These are phyloP conservation scores for Nymphalis c-album DNA, from an alignment of 2,888 invertebrate species.

Conservation along the genomic window DNA sequence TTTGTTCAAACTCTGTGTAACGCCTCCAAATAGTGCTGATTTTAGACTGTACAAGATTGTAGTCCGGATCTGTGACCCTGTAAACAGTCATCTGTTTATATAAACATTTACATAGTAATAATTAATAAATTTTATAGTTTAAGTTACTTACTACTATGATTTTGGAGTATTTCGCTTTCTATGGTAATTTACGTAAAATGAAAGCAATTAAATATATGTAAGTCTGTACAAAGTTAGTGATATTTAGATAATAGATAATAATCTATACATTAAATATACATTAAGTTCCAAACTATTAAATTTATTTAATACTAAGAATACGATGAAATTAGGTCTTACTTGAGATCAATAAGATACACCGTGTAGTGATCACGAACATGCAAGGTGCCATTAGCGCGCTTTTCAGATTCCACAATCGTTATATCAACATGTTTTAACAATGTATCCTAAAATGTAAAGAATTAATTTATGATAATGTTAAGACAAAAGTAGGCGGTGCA, in stretches of 20 bases:
- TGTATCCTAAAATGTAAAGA: constrained; percentile 79
- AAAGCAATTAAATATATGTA: background rate
- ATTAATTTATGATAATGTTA: constrained; percentile 32
- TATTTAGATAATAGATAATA: background rate
- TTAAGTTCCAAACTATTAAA: constrained; percentile 31
- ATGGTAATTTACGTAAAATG: background rate
- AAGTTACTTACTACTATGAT: background rate
- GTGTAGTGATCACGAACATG: constrained; percentile 89
- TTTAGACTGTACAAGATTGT: constrained; percentile 82
- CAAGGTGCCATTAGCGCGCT: constrained; percentile 87
- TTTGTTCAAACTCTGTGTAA: constrained; percentile 92
- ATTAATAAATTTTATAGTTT: no score
- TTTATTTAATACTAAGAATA: constrained; percentile 49
- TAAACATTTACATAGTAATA: background rate
- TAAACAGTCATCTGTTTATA: constrained; percentile 42
- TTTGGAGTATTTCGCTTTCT: background rate
- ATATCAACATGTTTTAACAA: constrained; percentile 87
- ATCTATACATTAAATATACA: background rate
- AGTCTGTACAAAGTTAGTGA: no score
- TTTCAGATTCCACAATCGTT: constrained; percentile 88
- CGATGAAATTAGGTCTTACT: constrained; percentile 78
- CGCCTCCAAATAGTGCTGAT: constrained; percentile 88
- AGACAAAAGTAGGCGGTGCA: constrained; percentile 60
- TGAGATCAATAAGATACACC: constrained; percentile 89
- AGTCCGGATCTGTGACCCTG: constrained; percentile 85